Evolutionary conservation across 2,888 invertebrate species (phyloP), one percentile per base, ranked within the genome.

Genomic region (Notodonta dromedarius): DNA sequence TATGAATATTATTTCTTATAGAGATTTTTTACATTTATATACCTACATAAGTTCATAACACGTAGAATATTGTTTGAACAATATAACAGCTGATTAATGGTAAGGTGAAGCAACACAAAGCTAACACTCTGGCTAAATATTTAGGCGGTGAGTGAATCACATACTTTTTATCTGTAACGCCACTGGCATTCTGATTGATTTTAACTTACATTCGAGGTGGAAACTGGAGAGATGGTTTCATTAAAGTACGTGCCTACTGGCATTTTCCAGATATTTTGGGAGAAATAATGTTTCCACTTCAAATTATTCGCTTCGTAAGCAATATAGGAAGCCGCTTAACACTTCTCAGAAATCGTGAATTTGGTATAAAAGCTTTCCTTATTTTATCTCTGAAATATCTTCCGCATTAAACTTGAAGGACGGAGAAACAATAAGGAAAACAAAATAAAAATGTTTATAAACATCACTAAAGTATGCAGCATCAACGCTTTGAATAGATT

Each of bases 251-350:
- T 42, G 8, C 9, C 9, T 11, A 42, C 8, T 13, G n/a, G 13
- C 13, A 5, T 46, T 46, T 13, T 11, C 44, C 5, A 11, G 3
- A 44, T 44, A 12, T 44, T 44, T 40, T 39, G 39, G 6, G 39
- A 39, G 0, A 39, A 13, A 13, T 13, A 46, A n/a, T 46, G 4
- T 46, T 46, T 46, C n/a, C 13, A 46, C 5, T 46, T 46, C 46
- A n/a, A 46, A n/a, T 46, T 46, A 46, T 46, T 46, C 7, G 46
- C 46, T 46, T 46, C n/a, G 46, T 46, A 46, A 46, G n/a, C n/a
- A 46, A 46, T 46, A n/a, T n/a, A 46, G 4, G n/a, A 6, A 42
- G n/a, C n/a, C 46, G n/a, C 46, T n/a, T 46, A 46, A 46, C n/a
- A n/a, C 5, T n/a, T n/a, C 46, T n/a, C 6, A 46, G 46, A 46